Evolutionary conservation across 2,797 vertebrate genomes (phyloP).

Genomic region (Craterocephalus amniculus): DNA sequence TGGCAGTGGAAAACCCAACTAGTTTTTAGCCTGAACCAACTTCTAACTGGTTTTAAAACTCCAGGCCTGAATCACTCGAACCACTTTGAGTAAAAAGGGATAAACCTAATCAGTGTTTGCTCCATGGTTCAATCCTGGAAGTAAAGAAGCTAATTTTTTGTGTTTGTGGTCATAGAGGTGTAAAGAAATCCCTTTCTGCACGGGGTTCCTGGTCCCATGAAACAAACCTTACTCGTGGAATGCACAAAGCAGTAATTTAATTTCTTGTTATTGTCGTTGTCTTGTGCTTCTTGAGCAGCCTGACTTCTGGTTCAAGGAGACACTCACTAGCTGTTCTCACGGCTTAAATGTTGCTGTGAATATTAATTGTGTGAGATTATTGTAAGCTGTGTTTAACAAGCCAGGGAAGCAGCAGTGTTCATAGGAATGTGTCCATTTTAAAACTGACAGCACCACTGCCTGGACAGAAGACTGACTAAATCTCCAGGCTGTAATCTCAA

Average conservation of each 20-base stretch:
- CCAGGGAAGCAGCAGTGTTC: conserved; percentile 15
- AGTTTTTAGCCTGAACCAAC: no score
- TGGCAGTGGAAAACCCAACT: no score
- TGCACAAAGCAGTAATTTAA: not conserved
- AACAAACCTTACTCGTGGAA: not conserved
- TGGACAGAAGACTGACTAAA: conserved; percentile 12
- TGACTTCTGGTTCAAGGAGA: conserved; percentile 4
- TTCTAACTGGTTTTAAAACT: no score
- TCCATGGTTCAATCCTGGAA: no score
- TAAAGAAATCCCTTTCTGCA: no score
- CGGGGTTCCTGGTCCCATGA: no score
- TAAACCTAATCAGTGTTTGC: no score
- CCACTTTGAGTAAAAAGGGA: no score
- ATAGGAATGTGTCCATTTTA: conserved; percentile 27
- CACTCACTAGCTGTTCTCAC: conserved; percentile 13
- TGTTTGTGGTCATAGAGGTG: no score
- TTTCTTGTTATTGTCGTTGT: conserved; percentile 14
- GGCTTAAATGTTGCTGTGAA: conserved; percentile 11
- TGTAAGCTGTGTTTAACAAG: conserved; percentile 9
- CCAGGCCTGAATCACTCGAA: no score
- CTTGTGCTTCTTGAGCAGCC: not conserved
- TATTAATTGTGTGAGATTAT: conserved; percentile 19
- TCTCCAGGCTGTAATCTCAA: not conserved
- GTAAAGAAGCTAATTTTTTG: no score
- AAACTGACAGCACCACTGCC: conserved; percentile 1